Evolutionary conservation across 2,113 vertebrate genomes (phyloP).

Genomic region (Paramisgurnus dabryanus): DNA sequence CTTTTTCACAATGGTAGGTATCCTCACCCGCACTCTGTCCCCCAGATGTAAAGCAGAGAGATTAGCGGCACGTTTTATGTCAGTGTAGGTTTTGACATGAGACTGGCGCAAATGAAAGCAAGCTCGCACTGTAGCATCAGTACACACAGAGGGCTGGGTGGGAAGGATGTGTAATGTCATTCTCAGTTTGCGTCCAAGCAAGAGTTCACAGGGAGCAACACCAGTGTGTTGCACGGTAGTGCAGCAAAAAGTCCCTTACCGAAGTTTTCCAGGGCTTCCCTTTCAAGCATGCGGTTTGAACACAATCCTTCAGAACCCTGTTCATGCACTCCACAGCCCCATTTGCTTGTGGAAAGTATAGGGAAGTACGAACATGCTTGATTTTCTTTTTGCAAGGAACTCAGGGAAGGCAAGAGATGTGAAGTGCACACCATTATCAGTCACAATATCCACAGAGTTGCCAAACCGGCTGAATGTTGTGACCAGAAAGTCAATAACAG

Average conservation of each 20-base stretch:
- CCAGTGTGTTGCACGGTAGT: neutral
- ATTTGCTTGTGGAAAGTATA: slow-evolving; percentile 5
- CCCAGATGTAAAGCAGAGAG: neutral
- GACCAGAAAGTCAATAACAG: slow-evolving; percentile 5
- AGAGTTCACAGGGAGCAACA: neutral
- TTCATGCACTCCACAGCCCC: neutral
- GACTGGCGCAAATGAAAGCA: neutral
- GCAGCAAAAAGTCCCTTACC: neutral
- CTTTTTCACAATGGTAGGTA: too few relatives aligned
- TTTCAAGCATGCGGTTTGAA: neutral
- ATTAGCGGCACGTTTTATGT: neutral
- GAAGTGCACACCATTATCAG: slow-evolving; percentile 28
- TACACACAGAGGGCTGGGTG: neutral
- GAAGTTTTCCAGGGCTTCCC: neutral
- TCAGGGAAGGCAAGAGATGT: slow-evolving; percentile 25
- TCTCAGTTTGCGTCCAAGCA: neutral
- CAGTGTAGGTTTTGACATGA: too few relatives aligned
- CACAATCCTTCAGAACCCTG: neutral
- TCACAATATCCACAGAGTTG: slow-evolving; percentile 25
- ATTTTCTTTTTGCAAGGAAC: neutral
- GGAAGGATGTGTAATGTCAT: neutral
- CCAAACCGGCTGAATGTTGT: slow-evolving; percentile 20
- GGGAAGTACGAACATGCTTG: neutral
- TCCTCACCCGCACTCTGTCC: neutral
- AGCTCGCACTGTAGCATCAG: neutral